Conservation (phyloP, 2,888 invertebrate species). For the Oithona nana region DNA sequence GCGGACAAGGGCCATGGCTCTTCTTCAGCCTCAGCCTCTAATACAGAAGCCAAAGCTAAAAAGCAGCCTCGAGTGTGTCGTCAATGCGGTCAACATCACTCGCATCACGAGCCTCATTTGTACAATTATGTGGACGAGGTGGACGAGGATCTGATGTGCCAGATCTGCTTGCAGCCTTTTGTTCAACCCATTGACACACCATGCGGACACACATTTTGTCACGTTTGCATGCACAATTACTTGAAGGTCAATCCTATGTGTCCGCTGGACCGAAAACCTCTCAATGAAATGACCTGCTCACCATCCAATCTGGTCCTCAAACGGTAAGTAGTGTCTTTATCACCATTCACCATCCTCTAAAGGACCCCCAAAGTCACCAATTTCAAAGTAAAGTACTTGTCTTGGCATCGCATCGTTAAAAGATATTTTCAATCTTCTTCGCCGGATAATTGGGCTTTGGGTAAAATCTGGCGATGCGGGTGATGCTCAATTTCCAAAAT, state of each 20-base stretch:
- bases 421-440: too few relatives aligned
- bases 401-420: too few relatives aligned
- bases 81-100: constrained; percentile 23
- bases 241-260: constrained; percentile 27
- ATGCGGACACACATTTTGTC: constrained; percentile 34
- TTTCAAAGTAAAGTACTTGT: too few relatives aligned
- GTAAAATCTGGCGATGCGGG: too few relatives aligned
- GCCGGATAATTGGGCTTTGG: too few relatives aligned
- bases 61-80: constrained; percentile 20
- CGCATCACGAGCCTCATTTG: constrained; percentile 26
- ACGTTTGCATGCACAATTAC: constrained; percentile 26
- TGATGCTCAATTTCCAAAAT: too few relatives aligned
- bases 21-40: too few relatives aligned
- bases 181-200: constrained; percentile 32
- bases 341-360: background rate
- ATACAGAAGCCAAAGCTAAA: background rate
- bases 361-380: background rate
- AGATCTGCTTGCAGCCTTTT: constrained; percentile 31
- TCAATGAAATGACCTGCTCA: constrained; percentile 27
- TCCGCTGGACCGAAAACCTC: constrained; percentile 28
- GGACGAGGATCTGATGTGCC: constrained; percentile 31
- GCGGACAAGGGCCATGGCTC: too few relatives aligned
- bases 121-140: constrained; percentile 31
- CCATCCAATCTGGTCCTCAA: constrained; percentile 30
- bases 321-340: constrained; percentile 28